Evolutionary conservation across 1,140 invertebrate genomes (phyloP).

Genomic region (Danaus plexippus): DNA sequence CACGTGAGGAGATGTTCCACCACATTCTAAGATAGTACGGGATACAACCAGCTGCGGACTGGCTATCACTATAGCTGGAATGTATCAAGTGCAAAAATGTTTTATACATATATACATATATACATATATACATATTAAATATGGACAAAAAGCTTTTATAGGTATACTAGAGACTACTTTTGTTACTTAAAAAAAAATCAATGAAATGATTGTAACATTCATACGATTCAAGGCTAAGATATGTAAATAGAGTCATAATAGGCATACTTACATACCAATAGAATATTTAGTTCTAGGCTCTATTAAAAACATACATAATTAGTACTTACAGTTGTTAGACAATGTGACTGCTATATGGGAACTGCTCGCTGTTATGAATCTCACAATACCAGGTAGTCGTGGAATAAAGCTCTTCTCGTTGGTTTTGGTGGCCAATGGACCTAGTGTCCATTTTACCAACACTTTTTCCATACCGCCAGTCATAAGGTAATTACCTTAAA

Average conservation of each 20-base stretch:
- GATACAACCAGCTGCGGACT: slow-evolving; percentile 41
- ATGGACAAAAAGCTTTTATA: no score
- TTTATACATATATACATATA: no score
- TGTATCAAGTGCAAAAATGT: not conserved
- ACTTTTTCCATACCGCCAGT: slow-evolving; percentile 67
- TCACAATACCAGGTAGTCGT: slow-evolving; percentile 55
- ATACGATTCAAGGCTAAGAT: no score
- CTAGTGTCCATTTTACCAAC: slow-evolving; percentile 61
- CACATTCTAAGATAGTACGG: slow-evolving; percentile 57
- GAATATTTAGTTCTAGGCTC: not conserved
- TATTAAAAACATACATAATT: not conserved
- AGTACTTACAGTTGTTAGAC: slow-evolving; percentile 64
- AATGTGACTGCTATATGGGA: slow-evolving; percentile 53
- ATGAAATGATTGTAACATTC: no score
- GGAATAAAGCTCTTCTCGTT: slow-evolving; percentile 58
- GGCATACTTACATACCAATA: slow-evolving; percentile 7
- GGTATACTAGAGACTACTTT: no score
- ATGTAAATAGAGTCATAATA: not conserved
- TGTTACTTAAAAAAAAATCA: no score
- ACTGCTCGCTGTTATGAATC: slow-evolving; percentile 51
- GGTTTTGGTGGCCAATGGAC: slow-evolving; percentile 42
- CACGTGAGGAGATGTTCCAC: slow-evolving; percentile 40
- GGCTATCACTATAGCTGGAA: slow-evolving; percentile 55
- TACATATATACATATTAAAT: no score
- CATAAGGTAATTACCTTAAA: slow-evolving; percentile 57